Base-by-base conservation (phyloP, 2,113 vertebrate genomes). In the Ophthalmolycus amberensis region DNA sequence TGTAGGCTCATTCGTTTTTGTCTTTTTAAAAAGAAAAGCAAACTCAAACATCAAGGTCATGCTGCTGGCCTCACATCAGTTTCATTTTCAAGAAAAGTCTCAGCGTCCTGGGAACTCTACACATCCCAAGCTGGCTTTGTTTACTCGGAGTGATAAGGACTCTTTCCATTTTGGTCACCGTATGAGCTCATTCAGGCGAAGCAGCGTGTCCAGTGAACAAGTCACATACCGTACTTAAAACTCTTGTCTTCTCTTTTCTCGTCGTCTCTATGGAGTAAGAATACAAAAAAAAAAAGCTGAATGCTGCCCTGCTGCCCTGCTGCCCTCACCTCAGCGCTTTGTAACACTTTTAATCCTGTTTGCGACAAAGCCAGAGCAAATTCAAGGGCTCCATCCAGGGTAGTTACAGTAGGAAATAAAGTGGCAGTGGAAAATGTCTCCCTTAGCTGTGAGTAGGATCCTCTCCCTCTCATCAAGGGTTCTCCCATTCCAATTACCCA, bases 401-500 rank as follows among this genome's bases (percentile, higher is more conserved):
- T n/a, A 42, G 66, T 77, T 59, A n/a, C 27, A 63, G 29, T 76
- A 60, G 42, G 46, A 78, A 79, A 79, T 68, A 72, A 82, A 88
- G n/a, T 59, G 34, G 37, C 15, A 18, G 56, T 60, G 58, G 15
- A 71, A 87, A 65, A 87, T 77, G n/a, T 84, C 60, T 82, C 22
- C 52, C 20, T 84, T 44, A 60, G 78, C 79, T 86, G 73, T 82
- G 68, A 86, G 87, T 70, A 78, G 73, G 80, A 66, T 80, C 58
- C 65, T 89, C 52, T 65, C n/a, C 4, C 70, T 87, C 83, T 83
- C 79, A 85, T 91, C 79, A 88, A 93, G 81, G 63, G 22, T 42
- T 84, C 71, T 75, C 65, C 68, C 66, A 50, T 81, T 88, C 75
- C 85, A 91, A 91, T 93, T 89, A 87, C 66, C 64, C 71, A 81